Evolutionary conservation across 2,113 vertebrate genomes (phyloP), one percentile per base, ranked within the genome.

Genomic region (Misgurnus anguillicaudatus): DNA sequence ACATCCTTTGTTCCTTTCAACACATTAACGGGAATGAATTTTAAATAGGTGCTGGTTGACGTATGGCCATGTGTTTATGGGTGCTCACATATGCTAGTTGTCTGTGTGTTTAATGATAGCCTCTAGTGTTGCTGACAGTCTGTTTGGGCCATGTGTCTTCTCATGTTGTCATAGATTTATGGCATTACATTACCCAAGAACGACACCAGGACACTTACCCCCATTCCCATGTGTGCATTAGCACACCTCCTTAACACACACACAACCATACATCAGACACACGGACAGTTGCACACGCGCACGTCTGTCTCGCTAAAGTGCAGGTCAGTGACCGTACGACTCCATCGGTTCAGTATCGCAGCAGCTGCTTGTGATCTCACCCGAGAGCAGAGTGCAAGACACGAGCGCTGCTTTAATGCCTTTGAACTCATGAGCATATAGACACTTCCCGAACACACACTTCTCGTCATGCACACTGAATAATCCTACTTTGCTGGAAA

Each of bases 131-230:
- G 73, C 60, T 48, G 69, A 75, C 79, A 73, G 76, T 67, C 69
- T 79, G 81, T 82, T 82, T 79, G 71, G 70, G 17, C 76, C 63
- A 51, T 79, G 80, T 62, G 68, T 82, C 48, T 78, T 51, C 41
- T 38, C 4, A 21, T 48, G 70, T 76, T 62, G 64, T 78, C 60
- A 61, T 79, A 45, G 80, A 80, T 85, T 77, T 73, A 83, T 85
- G 41, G 68, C 72, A 79, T 83, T 77, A 80, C 58, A 71, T 84
- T 84, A 78, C 79, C 75, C 65, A 42, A 70, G 58, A 66, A 64
- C 45, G 78, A 81, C 68, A 83, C 79, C 76, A 72, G 68, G 73
- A 48, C 85, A 83, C 77, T 82, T 85, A 84, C 78, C 76, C 64
- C 45, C 64, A 75, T 36, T 80, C 80, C 75, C 81, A 63, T 77